These are phyloP conservation scores for Etheostoma spectabile DNA, from an alignment of 2,113 vertebrate genomes.

Conservation along the genomic window DNA sequence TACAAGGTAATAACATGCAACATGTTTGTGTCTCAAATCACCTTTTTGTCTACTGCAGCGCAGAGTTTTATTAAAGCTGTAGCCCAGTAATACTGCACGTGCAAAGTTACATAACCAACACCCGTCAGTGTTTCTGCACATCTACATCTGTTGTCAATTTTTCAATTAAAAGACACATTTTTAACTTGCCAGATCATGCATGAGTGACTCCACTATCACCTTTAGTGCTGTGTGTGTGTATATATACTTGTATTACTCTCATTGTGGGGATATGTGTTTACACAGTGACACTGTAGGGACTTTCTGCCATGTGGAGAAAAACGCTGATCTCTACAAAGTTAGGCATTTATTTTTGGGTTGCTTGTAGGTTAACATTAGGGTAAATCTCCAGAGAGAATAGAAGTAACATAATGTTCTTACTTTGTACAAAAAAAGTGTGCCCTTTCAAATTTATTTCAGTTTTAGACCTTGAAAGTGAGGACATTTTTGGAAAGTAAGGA, in stretches of 20 bases:
- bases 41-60: not conserved
- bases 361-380: constrained; percentile 20
- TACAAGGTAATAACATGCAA: constrained; percentile 88
- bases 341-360: constrained; percentile 33
- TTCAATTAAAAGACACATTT: constrained; percentile 72
- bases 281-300: constrained; percentile 8
- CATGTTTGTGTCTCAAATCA: constrained; percentile 30
- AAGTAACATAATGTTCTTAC: constrained; percentile 4
- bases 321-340: constrained; percentile 8
- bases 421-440: constrained; percentile 5
- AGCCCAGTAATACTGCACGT: not conserved
- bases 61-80: constrained; percentile 28
- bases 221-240: not conserved
- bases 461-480: constrained; percentile 11
- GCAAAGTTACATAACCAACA: constrained; percentile 46
- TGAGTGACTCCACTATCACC: constrained; percentile 36
- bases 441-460: not conserved
- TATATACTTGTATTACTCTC: not conserved
- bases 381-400: constrained; percentile 32
- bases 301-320: not conserved
- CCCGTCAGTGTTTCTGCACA: constrained; percentile 31
- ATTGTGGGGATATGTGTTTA: constrained; percentile 22
- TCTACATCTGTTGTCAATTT: constrained; percentile 71
- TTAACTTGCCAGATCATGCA: constrained; percentile 52
- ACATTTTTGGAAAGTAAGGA: constrained; percentile 7